Evolutionary conservation across 2,797 vertebrate genomes (phyloP).

Genomic region (Notoglanidium macrostoma): DNA sequence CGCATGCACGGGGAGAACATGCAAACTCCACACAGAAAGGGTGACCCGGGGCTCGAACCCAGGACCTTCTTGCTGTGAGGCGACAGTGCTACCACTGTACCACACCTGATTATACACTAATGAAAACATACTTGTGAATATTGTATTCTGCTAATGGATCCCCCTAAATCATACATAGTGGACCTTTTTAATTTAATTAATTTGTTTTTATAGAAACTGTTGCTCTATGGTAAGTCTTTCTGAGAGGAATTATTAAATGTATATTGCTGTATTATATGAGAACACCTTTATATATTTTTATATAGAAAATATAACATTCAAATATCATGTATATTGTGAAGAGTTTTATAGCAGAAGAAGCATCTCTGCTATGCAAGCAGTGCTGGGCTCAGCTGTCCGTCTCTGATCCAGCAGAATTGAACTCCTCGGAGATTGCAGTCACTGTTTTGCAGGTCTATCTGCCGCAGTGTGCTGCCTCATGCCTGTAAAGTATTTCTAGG

Average conservation of each 20-base stretch:
- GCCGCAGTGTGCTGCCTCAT: constrained; percentile 20
- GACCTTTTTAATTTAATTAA: no score
- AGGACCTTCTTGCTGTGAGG: no score
- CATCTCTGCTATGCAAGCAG: constrained; percentile 2
- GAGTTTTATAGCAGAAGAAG: not conserved
- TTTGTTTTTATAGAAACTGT: not conserved
- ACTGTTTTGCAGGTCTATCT: constrained; percentile 9
- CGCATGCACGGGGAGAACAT: no score
- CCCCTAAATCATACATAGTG: no score
- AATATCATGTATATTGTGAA: not conserved
- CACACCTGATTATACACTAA: no score
- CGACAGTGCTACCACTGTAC: no score
- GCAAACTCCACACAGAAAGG: no score
- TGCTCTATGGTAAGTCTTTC: not conserved
- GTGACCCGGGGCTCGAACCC: no score
- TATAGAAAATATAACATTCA: not conserved
- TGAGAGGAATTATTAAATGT: not conserved
- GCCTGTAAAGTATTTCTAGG: constrained; percentile 46
- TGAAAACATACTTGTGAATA: no score
- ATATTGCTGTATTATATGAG: no score
- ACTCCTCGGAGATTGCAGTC: constrained; percentile 28
- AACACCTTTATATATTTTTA: not conserved
- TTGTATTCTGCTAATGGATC: no score
- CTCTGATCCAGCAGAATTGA: constrained; percentile 18
- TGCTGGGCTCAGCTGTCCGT: not conserved